phyloP scores from a whole-genome alignment of 1,140 invertebrate genomes.

The Bradynema listronoti region DNA sequence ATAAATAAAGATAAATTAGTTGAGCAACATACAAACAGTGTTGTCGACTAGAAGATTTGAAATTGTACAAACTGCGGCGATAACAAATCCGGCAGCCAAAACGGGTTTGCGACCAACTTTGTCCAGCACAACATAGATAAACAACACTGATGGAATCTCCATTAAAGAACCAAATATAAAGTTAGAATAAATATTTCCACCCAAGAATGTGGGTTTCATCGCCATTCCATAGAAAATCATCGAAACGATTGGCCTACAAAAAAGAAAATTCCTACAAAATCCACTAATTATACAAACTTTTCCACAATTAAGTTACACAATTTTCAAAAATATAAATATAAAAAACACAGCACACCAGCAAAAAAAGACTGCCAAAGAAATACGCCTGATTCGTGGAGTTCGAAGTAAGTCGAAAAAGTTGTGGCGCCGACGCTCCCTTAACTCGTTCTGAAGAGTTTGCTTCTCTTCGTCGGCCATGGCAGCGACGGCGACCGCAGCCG shows the following conservation, averaged over 20 bases:
- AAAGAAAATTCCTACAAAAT: constrained; percentile 8
- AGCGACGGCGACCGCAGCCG: not conserved
- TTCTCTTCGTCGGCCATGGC: constrained; percentile 2
- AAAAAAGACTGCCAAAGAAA: constrained; percentile 36
- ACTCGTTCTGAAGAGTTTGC: no score
- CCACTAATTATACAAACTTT: not conserved
- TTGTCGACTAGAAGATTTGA: constrained; percentile 42
- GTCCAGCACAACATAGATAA: constrained; percentile 50
- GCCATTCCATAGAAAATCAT: constrained; percentile 58
- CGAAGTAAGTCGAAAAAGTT: constrained; percentile 47
- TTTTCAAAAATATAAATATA: not conserved
- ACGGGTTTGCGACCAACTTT: constrained; percentile 45
- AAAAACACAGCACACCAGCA: constrained; percentile 25
- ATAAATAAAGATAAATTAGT: constrained; percentile 11
- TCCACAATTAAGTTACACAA: not conserved
- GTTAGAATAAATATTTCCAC: constrained; percentile 56
- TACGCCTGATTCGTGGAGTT: constrained; percentile 46
- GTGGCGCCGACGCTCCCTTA: constrained; percentile 29
- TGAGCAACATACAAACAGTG: constrained; percentile 17
- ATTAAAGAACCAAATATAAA: constrained; percentile 53
- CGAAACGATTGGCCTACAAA: constrained; percentile 52
- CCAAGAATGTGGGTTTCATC: constrained; percentile 53
- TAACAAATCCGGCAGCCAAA: constrained; percentile 40
- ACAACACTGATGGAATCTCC: constrained; percentile 54
- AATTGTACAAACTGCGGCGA: constrained; percentile 45